Evolutionary conservation across 2,888 invertebrate species (phyloP), one percentile per base, ranked within the genome.

Genomic region (Orthonychiurus folsomi): DNA sequence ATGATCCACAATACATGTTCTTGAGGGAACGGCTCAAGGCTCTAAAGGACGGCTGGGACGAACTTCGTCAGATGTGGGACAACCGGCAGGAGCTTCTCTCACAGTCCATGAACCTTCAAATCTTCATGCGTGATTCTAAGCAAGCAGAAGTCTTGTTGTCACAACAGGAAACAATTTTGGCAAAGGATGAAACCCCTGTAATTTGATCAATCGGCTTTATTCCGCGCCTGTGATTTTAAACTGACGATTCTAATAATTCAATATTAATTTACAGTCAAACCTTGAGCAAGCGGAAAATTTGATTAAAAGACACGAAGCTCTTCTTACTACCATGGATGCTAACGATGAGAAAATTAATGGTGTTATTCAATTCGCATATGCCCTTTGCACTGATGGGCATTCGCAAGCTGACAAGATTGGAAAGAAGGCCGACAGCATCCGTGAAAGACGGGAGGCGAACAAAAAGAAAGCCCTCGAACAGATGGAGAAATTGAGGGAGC

Each of bases 1-100:
- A 93, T 79, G 99, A 99, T 80, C 94, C 97, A 53, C 99, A 99
- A 79, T 99, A 99, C 81, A 97, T 99, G 97, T 99, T 99, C 89
- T 81, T 99, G 75, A 85, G 97, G 67, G 96, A 97, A 80, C 86
- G 99, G 55, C 82, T 99, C 72, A 96, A 94, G 83, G 99, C 97
- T 0, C 81, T 99, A 61, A 93, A 96, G 78, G 95, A 96, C 80
- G 99, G 99, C 63, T 99, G 99, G 99, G 93, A 93, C 69, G 99
- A 99, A 77, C 81, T 99, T 66, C 92, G 96, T 76, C 93, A 97
- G 80, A 99, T 99, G 99, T 99, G 99, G 97, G 96, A 94, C 78
- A 97, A 96, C 80, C 80, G 97, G 37, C 96, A 99, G 77, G 89
- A 93, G 73, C 80, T 96, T 72, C 81, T 99, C 24, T 89, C 94